A percentile compares a stretch with the other conserved stretches of the same genome.
These are phyloP conservation scores for Xestia xanthographa DNA, from an alignment of 2,888 invertebrate species.

Conservation along the genomic window DNA sequence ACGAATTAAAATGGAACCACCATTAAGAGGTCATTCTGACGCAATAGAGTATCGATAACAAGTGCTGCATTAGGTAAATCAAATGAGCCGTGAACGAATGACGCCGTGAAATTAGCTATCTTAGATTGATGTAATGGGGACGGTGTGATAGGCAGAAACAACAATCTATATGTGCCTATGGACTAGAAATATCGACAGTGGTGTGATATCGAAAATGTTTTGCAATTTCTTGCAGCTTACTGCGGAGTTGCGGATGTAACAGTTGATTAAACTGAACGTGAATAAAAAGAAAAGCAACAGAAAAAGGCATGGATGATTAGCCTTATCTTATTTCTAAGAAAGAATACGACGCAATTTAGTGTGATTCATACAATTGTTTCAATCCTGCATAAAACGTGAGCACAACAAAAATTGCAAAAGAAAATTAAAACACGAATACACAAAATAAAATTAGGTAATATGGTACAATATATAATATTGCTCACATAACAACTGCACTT, in stretches of 20 bases:
- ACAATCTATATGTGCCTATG: constrained; percentile 50
- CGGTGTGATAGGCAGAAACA: constrained; percentile 64
- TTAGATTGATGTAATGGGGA: constrained; percentile 73
- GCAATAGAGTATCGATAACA: constrained; percentile 78
- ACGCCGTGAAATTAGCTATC: constrained; percentile 80
- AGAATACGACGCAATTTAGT: background rate
- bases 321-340: constrained; percentile 26
- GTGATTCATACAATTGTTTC: constrained; percentile 6
- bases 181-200: constrained; percentile 14
- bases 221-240: constrained; percentile 21
- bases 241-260: constrained; percentile 5
- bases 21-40: constrained; percentile 70
- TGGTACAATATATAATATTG: constrained; percentile 17
- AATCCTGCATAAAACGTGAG: background rate
- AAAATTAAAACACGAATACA: constrained; percentile 7
- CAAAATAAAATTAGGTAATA: constrained; percentile 23
- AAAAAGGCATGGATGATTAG: constrained; percentile 7
- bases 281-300: constrained; percentile 2
- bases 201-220: constrained; percentile 19
- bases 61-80: constrained; percentile 77
- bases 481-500: constrained; percentile 23
- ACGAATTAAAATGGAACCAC: constrained; percentile 74
- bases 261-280: constrained; percentile 13
- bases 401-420: constrained; percentile 2
- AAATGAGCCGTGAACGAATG: constrained; percentile 79